Base-by-base conservation (phyloP, 2,888 invertebrate species). In the Serripes groenlandicus region DNA sequence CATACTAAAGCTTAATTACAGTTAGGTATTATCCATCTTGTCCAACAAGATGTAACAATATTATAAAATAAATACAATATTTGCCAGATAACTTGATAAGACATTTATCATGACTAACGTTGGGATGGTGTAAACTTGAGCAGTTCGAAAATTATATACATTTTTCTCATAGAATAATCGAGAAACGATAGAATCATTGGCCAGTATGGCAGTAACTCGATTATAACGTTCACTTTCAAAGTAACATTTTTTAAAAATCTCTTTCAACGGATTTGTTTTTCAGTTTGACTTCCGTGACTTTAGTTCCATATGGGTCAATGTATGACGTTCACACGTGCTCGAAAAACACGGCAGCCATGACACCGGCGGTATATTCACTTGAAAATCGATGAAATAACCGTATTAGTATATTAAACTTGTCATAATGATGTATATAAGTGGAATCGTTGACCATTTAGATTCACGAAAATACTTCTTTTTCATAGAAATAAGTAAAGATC, bases 281-380 rank as follows among this genome's bases (percentile, higher is more conserved):
- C 42, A 42, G 42, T 42, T 11, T 42, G 42, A 42, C 18, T 18
- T 11, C 9, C 11, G 18, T 42, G 11, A 42, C 42, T 11, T 56
- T 7, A 56, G 30, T 9, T 4, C 37, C 66, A 66, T 66, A 71
- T 71, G 71, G 71, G 71, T 49, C 49, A 35, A 52, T 37, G 23
- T n/a, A 42, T 71, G 80, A 78, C 78, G 73, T 37, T 64, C 87
- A 90, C 90, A 90, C 90, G 90, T 90, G 90, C 88, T 85, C 76
- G 21, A 62, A 64, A n/a, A 28, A 66, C 54, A 71, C 69, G 81
- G 84, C 88, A 84, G 90, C 90, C 90, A 90, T 90, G 87, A 88
- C 88, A 87, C 88, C 88, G 87, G 86, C 74, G 15, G n/a, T 35
- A n/a, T n/a, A 54, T 18, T n/a, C 52, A 28, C 54, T 21, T 32